Base-by-base conservation (phyloP, 2,797 vertebrate genomes). In the Leptatherina wallacei region DNA sequence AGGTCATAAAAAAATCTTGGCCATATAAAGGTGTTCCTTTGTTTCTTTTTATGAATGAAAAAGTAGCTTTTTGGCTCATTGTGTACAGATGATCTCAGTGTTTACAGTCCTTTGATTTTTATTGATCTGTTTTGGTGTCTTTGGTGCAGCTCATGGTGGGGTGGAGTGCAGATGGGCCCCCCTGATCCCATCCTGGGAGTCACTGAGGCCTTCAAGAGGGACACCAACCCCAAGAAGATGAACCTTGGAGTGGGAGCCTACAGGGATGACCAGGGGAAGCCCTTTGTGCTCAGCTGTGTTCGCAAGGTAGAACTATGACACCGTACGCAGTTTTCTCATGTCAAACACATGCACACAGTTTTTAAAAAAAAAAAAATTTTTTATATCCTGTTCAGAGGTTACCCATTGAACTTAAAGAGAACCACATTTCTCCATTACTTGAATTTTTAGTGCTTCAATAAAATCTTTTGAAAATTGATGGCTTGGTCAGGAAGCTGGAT, bases 171-270 rank as follows among this genome's bases (percentile, higher is more conserved):
- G 90, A 99, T 99, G 97, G 98, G 98, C 6, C 97, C 98, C 69
- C 98, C 98, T 0, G 98, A 99, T 86, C 97, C 98, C 76, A 99
- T 99, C 85, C 93, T 99, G 89, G 98, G 98, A 16, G 98, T 99
- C 78, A 96, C 94, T 0, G 98, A 99, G 90, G 98, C 98, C 83
- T 99, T 94, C 92, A 99, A 96, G 83, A 96, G 91, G 2, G 98
- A 99, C 90, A 94, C 89, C 83, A 99, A 95, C 89, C 93, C 96
- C 72, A 99, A 99, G 93, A 99, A 99, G 92, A 99, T 99, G 97
- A 99, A 99, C 88, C 93, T 99, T 77, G 98, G 98, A 2, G 98
- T 99, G 1, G 98, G 98, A 32, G 98, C 98, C 0, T 99, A 99
- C 89, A 95, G 98, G 57, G 97, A 99, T 32, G 98, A 99, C 89